Evolutionary conservation across 2,113 vertebrate genomes (phyloP), one percentile per base, ranked within the genome.

Genomic region (Gopherus evgoodei): DNA sequence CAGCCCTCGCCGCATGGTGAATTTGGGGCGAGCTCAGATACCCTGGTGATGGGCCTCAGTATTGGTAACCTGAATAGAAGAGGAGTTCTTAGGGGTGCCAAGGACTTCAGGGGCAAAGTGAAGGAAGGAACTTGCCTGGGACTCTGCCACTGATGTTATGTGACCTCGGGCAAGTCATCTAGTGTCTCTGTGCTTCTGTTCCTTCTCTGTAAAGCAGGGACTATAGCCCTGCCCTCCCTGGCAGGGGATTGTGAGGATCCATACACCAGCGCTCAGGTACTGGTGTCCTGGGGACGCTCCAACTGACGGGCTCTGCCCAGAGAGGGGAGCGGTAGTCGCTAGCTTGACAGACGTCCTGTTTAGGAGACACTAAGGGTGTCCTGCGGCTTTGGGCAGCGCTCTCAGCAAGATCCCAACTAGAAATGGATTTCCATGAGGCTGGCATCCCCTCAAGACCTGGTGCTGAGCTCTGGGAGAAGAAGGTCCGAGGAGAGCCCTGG

Each of bases 1-100:
- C 90, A 91, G 93, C 72, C 91, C 83, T 79, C 44, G 91, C 84
- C 91, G 91, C 90, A 81, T 90, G 89, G 85, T 94, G 57, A 62
- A 65, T n/a, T 35, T 65, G 31, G 14, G 57, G 27, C 7, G 3
- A n/a, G 62, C 62, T 65, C 62, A 19, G 62, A 19, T 65, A 19
- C 62, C 62, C 62, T 7, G 14, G 31, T 65, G 62, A 65, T 35
- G 62, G 62, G 31, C 62, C 62, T 65, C 14, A n/a, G 6, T n/a
- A 16, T n/a, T 16, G n/a, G 31, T 6, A n/a, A 4, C 17, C 16
- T 35, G 62, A 65, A 35, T 17, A n/a, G 31, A 35, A 13, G 17
- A 35, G 65, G 31, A 35, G 4, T 19, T n/a, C 2, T 35, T 19
- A 69, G 65, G 35, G 35, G 35, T n/a, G 62, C 31, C 13, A 29